Conservation (phyloP, 1,140 invertebrate genomes). For the Anoplophora glabripennis region DNA sequence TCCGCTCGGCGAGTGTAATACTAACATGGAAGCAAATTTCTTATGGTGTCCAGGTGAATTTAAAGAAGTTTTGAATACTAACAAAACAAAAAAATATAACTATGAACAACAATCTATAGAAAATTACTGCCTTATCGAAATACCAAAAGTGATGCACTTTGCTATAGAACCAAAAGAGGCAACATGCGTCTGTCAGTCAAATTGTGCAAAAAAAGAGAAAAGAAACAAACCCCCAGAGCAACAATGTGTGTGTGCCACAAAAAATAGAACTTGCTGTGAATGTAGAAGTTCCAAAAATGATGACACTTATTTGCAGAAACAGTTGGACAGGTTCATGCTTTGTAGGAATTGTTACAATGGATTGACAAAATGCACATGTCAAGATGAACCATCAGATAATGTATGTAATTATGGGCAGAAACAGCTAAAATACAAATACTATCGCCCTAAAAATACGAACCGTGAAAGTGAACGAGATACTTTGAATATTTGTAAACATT, state of each 20-base stretch:
- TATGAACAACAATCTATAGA: background rate
- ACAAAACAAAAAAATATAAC: background rate
- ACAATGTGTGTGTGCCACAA: background rate
- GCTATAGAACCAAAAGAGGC: background rate
- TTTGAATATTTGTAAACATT: slow-evolving; percentile 6
- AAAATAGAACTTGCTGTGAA: background rate
- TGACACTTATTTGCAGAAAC: too few relatives aligned
- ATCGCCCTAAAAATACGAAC: too few relatives aligned
- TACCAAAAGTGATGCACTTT: background rate
- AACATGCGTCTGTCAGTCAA: background rate
- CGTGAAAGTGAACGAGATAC: background rate
- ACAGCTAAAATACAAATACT: too few relatives aligned
- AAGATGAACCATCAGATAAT: too few relatives aligned
- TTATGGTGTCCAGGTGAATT: background rate
- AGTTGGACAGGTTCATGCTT: too few relatives aligned
- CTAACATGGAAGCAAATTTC: slow-evolving; percentile 15
- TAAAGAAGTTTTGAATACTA: slow-evolving; percentile 1
- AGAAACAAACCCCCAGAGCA: background rate
- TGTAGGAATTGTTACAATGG: too few relatives aligned
- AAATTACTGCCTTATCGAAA: background rate
- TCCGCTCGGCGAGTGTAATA: slow-evolving; percentile 24
- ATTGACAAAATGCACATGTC: too few relatives aligned
- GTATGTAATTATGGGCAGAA: too few relatives aligned
- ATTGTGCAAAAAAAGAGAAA: background rate
- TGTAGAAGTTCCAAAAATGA: too few relatives aligned